Base-by-base conservation (phyloP, 2,797 vertebrate species). In the Cacajao melanocephalus region DNA sequence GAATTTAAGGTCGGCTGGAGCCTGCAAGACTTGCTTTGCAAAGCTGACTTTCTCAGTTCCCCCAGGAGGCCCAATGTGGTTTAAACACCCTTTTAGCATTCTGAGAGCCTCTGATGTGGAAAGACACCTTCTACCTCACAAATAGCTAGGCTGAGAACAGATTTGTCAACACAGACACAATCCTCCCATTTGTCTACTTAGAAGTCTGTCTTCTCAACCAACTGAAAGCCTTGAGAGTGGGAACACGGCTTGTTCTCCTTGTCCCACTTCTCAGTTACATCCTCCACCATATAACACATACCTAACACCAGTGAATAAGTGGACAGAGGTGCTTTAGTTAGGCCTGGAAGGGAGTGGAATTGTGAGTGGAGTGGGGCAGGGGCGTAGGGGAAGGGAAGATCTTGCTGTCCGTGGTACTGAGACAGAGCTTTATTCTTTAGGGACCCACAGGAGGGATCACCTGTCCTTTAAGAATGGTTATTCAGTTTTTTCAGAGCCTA, bases 61-160 rank as follows among this genome's bases (percentile, higher is more conserved):
- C 95, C 20, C 33, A 89, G 88, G 73, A 93, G 39, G 15, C 57
- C 80, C 30, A 20, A 81, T 76, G 33, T 48, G 70, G 76, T 92
- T 97, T 97, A 97, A 97, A 93, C 33, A 95, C 50, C 82, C 85
- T 93, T 95, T 97, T 88, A 97, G 88, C 94, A 97, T 97, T 97
- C 96, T n/a, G 24, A 93, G 84, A 97, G 80, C 64, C 86, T 97
- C 83, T 82, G 57, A 85, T 52, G 84, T 97, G 83, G 92, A 96
- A 92, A 94, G 73, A 94, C 13, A 92, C 84, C 26, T 94, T 96
- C 93, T 41, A 93, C 48, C 67, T 96, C 82, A 87, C 80, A 70
- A 95, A 95, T 39, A 93, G 83, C 72, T 80, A 36, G 22, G 55
- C 52, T 92, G 73, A 87, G 85, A 92, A 93, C 93, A 97, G 96